A percentile compares a stretch with the other conserved stretches of the same genome.
phyloP scores from a whole-genome alignment of 2,888 invertebrate species.

The Cosmorhoe ocellata region DNA sequence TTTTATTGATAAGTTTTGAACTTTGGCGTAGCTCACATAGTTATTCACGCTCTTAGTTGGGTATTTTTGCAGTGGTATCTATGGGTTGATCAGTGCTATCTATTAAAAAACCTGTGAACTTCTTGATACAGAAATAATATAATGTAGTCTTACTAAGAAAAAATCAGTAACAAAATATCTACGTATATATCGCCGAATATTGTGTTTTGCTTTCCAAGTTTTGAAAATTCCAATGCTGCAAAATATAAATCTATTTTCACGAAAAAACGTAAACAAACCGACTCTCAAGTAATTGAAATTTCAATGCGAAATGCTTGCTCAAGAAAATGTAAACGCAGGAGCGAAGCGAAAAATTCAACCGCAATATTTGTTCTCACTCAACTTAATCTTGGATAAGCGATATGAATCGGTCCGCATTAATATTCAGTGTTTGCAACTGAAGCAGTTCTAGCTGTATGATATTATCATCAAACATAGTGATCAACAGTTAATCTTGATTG shows the following conservation, averaged over 20 bases:
- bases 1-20: too few species aligned
- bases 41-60: too few species aligned
- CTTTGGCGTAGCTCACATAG: too few species aligned
- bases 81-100: too few species aligned
- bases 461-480: neutral
- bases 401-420: conserved; percentile 31
- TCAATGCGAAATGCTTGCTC: conserved; percentile 34
- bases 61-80: too few species aligned
- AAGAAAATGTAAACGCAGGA: conserved; percentile 34
- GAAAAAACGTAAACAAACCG: conserved; percentile 30
- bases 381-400: conserved; percentile 36
- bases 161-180: too few species aligned
- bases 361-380: conserved; percentile 37
- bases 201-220: too few species aligned
- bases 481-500: too few species aligned
- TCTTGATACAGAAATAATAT: too few species aligned
- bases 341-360: conserved; percentile 32
- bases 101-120: too few species aligned
- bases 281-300: conserved; percentile 35
- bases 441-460: conserved; percentile 10
- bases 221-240: neutral
- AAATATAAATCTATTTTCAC: conserved; percentile 14
- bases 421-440: conserved; percentile 24
- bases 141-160: too few species aligned
- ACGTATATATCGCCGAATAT: too few species aligned